phyloP scores from a whole-genome alignment of 2,888 invertebrate species.

The Frankliniella intonsa region DNA sequence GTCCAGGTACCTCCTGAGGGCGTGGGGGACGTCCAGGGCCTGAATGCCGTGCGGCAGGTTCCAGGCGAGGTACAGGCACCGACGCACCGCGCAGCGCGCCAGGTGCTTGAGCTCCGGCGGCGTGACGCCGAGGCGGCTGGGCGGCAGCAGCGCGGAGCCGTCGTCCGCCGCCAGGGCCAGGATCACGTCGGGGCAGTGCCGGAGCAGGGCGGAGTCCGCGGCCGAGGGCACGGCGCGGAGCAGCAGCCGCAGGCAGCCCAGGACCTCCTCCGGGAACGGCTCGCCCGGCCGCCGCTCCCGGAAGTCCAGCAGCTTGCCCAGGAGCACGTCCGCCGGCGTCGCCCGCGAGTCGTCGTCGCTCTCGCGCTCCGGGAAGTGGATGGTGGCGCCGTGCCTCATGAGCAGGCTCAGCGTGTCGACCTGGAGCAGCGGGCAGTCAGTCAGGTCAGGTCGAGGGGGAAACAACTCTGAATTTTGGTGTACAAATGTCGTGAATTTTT shows the following conservation, averaged over 20 bases:
- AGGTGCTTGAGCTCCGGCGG: constrained; percentile 72
- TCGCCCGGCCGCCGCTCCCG: constrained; percentile 44
- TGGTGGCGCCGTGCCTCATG: constrained; percentile 48
- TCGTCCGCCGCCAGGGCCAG: constrained; percentile 30
- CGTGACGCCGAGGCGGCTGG: constrained; percentile 48
- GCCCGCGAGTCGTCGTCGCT: constrained; percentile 55
- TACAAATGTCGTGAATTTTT: too few relatives aligned
- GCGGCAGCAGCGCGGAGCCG: constrained; percentile 27
- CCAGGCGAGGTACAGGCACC: constrained; percentile 61
- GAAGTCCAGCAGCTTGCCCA: constrained; percentile 61
- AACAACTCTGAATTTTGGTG: too few relatives aligned
- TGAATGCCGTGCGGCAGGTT: constrained; percentile 70
- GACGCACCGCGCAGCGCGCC: constrained; percentile 65
- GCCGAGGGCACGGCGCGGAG: constrained; percentile 56
- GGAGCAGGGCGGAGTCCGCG: constrained; percentile 19
- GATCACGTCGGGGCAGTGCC: constrained; percentile 29
- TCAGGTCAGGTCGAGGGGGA: too few relatives aligned
- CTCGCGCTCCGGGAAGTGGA: constrained; percentile 30
- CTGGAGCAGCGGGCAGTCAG: too few relatives aligned
- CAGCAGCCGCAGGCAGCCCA: constrained; percentile 63
- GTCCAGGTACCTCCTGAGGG: not conserved
- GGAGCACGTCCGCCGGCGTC: constrained; percentile 59
- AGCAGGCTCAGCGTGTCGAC: constrained; percentile 71
- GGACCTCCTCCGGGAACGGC: constrained; percentile 62
- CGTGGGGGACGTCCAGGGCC: constrained; percentile 45